phyloP scores from a whole-genome alignment of 2,113 vertebrate genomes.

The Gadus chalcogrammus region DNA sequence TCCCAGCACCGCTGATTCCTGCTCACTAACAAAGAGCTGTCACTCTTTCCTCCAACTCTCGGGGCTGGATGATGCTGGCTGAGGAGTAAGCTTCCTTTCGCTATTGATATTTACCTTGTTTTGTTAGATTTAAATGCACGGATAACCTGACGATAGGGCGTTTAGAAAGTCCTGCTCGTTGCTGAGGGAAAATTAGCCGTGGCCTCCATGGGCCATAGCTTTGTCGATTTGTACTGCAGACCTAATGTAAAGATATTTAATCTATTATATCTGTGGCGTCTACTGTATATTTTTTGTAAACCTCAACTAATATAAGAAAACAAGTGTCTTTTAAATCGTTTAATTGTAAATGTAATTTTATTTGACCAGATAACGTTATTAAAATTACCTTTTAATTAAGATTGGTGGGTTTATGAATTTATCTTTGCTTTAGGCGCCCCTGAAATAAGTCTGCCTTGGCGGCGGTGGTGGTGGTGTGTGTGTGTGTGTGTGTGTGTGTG shows the following conservation, averaged over 20 bases:
- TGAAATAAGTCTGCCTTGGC: not conserved
- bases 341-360: not conserved
- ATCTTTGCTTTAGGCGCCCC: not conserved
- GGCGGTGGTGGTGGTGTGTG: not conserved
- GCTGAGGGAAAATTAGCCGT: slow-evolving; percentile 1
- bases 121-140: slow-evolving; percentile 36
- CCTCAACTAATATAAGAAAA: not conserved
- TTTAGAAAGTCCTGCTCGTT: not conserved
- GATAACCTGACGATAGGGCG: slow-evolving; percentile 8
- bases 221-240: too few relatives aligned
- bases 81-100: slow-evolving; percentile 50
- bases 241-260: not conserved
- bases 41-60: slow-evolving; percentile 84
- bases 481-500: slow-evolving; percentile 6
- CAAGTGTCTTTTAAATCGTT: not conserved
- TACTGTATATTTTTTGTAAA: not conserved
- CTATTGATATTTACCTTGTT: slow-evolving; percentile 60
- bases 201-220: not conserved
- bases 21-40: slow-evolving; percentile 99
- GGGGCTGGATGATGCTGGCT: slow-evolving; percentile 74
- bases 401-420: not conserved
- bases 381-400: not conserved
- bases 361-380: not conserved
- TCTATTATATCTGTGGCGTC: not conserved
- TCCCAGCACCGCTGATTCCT: slow-evolving; percentile 85